Evolutionary conservation across 2,888 invertebrate genomes (phyloP).

Genomic region (Morpho achilles): DNA sequence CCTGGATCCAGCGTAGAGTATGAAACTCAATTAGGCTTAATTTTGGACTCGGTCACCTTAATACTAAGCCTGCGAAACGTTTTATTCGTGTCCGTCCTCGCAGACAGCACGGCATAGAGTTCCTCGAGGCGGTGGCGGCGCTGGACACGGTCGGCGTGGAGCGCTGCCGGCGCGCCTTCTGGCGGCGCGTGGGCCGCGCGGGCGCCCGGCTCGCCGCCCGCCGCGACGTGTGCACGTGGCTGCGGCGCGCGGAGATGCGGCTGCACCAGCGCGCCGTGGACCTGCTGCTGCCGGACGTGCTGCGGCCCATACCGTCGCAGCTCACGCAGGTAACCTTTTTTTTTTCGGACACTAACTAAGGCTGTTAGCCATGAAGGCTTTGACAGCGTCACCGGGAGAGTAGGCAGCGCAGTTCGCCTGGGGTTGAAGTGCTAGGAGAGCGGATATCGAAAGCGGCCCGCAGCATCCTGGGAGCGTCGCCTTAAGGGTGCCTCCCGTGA

Average conservation of each 20-base stretch:
- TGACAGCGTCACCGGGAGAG: constrained; percentile 94
- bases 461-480: too few relatives aligned
- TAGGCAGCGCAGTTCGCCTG: constrained; percentile 96
- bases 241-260: constrained; percentile 90
- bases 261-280: constrained; percentile 98
- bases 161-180: constrained; percentile 94
- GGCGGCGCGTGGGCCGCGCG: constrained; percentile 91
- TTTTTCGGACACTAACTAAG: too few relatives aligned
- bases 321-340: constrained; percentile 94
- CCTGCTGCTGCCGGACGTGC: constrained; percentile 96
- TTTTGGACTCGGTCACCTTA: too few relatives aligned
- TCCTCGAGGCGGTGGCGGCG: constrained; percentile 93
- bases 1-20: too few relatives aligned
- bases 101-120: constrained; percentile 94
- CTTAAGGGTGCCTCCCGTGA: too few relatives aligned
- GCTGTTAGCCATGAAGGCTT: too few relatives aligned
- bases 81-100: constrained; percentile 36
- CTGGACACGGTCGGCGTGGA: constrained; percentile 95
- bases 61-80: too few relatives aligned
- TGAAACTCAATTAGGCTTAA: too few relatives aligned
- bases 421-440: constrained; percentile 97
- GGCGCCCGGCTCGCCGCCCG: constrained; percentile 86
- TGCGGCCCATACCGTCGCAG: constrained; percentile 95
- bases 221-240: constrained; percentile 86
- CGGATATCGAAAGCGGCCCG: constrained; percentile 96